Base-by-base conservation (phyloP, 1,140 invertebrate genomes). In the Heliothis subflexa region DNA sequence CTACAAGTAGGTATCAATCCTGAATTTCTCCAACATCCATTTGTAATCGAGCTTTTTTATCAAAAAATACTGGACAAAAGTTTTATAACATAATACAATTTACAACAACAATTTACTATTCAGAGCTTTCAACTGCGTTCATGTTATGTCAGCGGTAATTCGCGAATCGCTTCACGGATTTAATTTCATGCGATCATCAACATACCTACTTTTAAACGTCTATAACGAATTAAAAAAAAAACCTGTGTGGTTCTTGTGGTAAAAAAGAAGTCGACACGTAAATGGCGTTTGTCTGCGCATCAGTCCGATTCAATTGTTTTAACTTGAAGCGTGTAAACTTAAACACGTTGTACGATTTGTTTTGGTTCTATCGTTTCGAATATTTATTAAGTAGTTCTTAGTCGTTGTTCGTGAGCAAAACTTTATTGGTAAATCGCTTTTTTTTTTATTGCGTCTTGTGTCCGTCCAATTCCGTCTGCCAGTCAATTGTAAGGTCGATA, bases 401-500 rank as follows among this genome's bases (percentile, higher is more conserved):
- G 18, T 3, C 13, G 16, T 47, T 47, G 11, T 12, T 10, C 40
- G n/a, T 62, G 61, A 62, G 4, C 7, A 62, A 0, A 14, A 47
- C 40, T 0, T 47, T 11, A 16, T 33, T 18, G 40, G 40, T 64
- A 11, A 45, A 18, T 66, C 40, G 47, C 62, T 21, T 49, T 3
- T 14, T 9, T 55, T 59, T 59, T 59, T 59, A 59, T 59, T 28
- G 12, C 11, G 55, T 13, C 55, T 25, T 28, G n/a, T n/a, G n/a
- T n/a, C n/a, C n/a, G n/a, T n/a, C n/a, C n/a, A n/a, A n/a, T n/a
- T n/a, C n/a, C n/a, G 55, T 11, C 10, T 21, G 55, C 18, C 10
- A 25, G 21, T 59, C 55, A 59, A 59, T 59, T 59, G 55, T 59
- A 25, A 59, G 55, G 55, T 59, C 55, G 28, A 59, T 59, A 25